Percentiles rank a stretch among this genome's conserved stretches.
These are phyloP conservation scores for Agelastica alni DNA, from an alignment of 2,888 invertebrate genomes.

Conservation along the genomic window DNA sequence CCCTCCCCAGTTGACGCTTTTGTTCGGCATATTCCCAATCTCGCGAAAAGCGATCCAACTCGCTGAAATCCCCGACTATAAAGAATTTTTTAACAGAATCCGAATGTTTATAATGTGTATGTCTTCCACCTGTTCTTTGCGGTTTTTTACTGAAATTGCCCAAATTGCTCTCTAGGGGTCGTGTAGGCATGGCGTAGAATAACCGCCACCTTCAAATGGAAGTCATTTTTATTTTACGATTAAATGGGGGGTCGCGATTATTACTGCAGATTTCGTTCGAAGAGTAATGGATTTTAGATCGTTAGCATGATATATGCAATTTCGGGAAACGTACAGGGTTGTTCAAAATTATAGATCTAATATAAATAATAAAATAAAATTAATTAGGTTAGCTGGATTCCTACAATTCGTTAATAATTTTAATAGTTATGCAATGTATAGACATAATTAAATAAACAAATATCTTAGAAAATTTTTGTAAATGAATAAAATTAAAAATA, in stretches of 20 bases:
- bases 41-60: conserved; percentile 38
- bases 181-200: not conserved
- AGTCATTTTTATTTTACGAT: conserved; percentile 25
- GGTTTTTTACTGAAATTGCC: conserved; percentile 35
- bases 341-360: too few relatives aligned
- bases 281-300: conserved; percentile 3
- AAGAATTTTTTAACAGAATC: conserved; percentile 50
- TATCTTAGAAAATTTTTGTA: too few relatives aligned
- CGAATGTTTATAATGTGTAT: conserved; percentile 50
- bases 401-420: too few relatives aligned
- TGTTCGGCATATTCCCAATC: conserved; percentile 42
- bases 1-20: not conserved
- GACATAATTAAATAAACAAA: too few relatives aligned
- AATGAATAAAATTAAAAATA: too few relatives aligned
- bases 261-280: conserved; percentile 10
- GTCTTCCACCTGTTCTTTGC: conserved; percentile 51
- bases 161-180: conserved; percentile 37
- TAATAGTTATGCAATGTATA: too few relatives aligned
- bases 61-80: conserved; percentile 46
- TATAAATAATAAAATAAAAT: too few relatives aligned
- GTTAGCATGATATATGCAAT: conserved; percentile 1
- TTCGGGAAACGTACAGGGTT: too few relatives aligned
- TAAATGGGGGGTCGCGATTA: conserved; percentile 18
- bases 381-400: too few relatives aligned
- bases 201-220: conserved; percentile 1